These are phyloP conservation scores for Arctocebus calabarensis DNA, from an alignment of 2,797 vertebrate genomes.

Conservation along the genomic window DNA sequence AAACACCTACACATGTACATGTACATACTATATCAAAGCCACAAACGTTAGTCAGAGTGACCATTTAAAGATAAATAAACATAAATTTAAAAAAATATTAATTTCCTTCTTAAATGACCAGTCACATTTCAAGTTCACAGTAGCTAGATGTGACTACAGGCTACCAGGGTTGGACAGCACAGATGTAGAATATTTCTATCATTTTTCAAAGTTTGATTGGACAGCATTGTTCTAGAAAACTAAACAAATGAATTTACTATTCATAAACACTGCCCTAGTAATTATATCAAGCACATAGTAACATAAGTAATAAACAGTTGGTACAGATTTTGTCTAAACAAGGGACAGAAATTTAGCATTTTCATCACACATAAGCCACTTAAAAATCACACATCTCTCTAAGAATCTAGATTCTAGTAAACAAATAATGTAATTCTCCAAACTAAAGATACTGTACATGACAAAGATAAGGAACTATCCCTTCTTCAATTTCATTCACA, in stretches of 20 bases:
- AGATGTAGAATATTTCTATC: neutral
- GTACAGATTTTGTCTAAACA: conserved; percentile 39
- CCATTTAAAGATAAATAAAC: conserved; percentile 5
- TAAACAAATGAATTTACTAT: conserved; percentile 37
- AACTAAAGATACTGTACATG: neutral
- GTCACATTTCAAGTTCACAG: neutral
- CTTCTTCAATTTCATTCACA: neutral
- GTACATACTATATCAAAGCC: neutral
- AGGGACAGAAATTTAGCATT: conserved; percentile 7
- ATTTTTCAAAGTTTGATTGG: neutral
- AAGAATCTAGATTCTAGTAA: neutral
- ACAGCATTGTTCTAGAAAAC: neutral
- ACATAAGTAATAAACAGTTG: conserved; percentile 51
- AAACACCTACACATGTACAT: neutral
- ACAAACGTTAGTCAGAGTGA: neutral
- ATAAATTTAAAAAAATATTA: neutral
- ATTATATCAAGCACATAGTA: conserved; percentile 24
- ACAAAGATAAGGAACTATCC: neutral
- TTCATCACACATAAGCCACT: neutral
- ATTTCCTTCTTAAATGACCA: neutral
- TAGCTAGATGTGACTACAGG: neutral
- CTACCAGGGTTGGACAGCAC: neutral
- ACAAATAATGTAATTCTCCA: conserved; percentile 30
- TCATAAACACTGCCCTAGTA: neutral
- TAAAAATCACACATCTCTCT: conserved; percentile 32